Conservation (phyloP, 2,797 vertebrate species). For the Mormyrops attenuatus region DNA sequence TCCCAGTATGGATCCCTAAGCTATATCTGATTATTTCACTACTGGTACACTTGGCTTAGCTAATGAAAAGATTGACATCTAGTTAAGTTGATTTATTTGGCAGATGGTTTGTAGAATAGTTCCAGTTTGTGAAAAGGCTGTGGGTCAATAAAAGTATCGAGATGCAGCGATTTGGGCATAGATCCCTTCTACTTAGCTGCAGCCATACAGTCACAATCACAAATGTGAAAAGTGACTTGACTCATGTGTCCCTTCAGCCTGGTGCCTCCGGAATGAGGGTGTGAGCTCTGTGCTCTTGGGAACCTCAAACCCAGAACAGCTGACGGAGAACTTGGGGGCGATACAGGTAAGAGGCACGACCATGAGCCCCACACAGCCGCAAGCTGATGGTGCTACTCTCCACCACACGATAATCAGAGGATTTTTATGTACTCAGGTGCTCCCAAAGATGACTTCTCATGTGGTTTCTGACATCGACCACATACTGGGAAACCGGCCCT, state of each 20-base stretch:
- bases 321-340: constrained; percentile 95
- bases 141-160: not conserved
- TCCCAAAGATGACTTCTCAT: constrained; percentile 97
- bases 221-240: not conserved
- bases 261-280: constrained; percentile 95
- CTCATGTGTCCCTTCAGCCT: constrained; percentile 62
- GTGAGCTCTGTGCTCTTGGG: constrained; percentile 96
- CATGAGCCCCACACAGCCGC: not conserved
- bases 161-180: not conserved
- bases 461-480: constrained; percentile 91
- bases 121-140: not conserved
- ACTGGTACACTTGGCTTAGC: not conserved
- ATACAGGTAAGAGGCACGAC: constrained; percentile 75
- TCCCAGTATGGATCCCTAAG: not conserved
- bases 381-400: not conserved
- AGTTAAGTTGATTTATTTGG: not conserved
- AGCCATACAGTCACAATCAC: not conserved
- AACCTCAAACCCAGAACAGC: constrained; percentile 91
- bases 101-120: not conserved
- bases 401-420: not conserved
- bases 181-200: not conserved
- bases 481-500: constrained; percentile 90
- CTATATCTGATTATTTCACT: not conserved
- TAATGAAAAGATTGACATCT: not conserved
- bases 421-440: constrained; percentile 67